phyloP scores from a whole-genome alignment of 2,797 vertebrate genomes.

The Gymnodraco acuticeps region DNA sequence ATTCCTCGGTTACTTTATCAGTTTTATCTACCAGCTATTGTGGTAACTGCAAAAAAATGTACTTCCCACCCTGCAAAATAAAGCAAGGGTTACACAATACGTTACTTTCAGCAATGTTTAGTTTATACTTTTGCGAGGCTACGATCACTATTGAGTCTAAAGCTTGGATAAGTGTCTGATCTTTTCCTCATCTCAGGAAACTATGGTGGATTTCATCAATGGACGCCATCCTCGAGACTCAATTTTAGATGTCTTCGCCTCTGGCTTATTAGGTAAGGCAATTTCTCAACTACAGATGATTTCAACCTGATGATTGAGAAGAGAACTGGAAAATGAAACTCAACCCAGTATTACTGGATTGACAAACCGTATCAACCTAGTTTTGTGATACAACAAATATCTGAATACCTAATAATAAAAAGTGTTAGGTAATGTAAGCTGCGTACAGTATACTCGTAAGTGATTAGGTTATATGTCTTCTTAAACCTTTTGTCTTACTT shows the following conservation, averaged over 20 bases:
- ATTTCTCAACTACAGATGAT: not conserved
- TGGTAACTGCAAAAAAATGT: not conserved
- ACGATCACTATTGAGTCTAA: not conserved
- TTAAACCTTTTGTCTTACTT: not conserved
- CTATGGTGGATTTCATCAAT: constrained; percentile 64
- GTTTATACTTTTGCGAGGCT: not conserved
- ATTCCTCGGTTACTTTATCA: not conserved
- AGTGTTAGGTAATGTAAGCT: not conserved
- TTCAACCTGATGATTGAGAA: not conserved
- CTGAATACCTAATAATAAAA: not conserved
- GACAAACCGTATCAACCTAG: not conserved
- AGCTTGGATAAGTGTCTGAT: not conserved
- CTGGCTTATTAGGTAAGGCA: constrained; percentile 64
- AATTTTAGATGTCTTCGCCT: constrained; percentile 46
- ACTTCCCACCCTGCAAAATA: not conserved
- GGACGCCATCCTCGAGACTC: not conserved
- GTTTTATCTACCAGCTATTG: not conserved
- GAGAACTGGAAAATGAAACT: not conserved
- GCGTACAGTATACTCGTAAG: not conserved
- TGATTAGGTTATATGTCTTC: not conserved
- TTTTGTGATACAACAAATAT: not conserved
- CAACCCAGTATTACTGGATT: not conserved
- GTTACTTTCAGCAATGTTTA: not conserved
- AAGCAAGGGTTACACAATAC: not conserved
- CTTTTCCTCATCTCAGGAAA: constrained; percentile 56